phyloP scores from a whole-genome alignment of 2,113 vertebrate genomes.

The Colossoma macropomum region DNA sequence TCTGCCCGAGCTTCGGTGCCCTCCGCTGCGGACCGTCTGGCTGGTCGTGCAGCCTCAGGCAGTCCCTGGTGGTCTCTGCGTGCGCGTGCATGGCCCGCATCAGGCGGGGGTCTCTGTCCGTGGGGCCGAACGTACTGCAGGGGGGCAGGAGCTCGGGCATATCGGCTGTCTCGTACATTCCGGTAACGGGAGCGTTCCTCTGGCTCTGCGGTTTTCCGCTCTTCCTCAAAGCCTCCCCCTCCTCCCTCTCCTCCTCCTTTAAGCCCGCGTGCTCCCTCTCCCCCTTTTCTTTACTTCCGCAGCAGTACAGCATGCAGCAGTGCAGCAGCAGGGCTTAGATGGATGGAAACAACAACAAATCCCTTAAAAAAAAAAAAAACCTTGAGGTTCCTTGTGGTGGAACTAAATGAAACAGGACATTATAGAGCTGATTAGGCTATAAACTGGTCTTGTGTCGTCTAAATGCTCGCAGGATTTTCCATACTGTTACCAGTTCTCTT shows the following conservation, averaged over 20 bases:
- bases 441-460: neutral
- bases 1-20: constrained; percentile 62
- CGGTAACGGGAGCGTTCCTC: constrained; percentile 3
- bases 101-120: constrained; percentile 32
- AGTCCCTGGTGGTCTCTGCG: constrained; percentile 22
- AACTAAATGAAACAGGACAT: neutral
- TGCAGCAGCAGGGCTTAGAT: neutral
- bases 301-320: constrained; percentile 64
- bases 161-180: constrained; percentile 47
- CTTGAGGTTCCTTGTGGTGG: neutral
- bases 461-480: too few species aligned
- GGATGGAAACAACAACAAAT: neutral
- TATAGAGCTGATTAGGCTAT: neutral
- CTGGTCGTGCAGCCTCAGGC: constrained; percentile 24
- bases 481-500: too few species aligned
- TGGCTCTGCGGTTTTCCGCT: constrained; percentile 13
- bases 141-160: constrained; percentile 55
- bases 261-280: constrained; percentile 44
- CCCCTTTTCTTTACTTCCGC: constrained; percentile 55
- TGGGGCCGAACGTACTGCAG: constrained; percentile 14
- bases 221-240: constrained; percentile 31
- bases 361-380: too few species aligned
- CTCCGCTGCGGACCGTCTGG: constrained; percentile 54
- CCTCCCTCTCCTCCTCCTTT: neutral
- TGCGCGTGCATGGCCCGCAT: constrained; percentile 4